A percentile compares a stretch with the other conserved stretches of the same genome.
Evolutionary conservation across 2,113 vertebrate species (phyloP).

Genomic region (Hemicordylus capensis): DNA sequence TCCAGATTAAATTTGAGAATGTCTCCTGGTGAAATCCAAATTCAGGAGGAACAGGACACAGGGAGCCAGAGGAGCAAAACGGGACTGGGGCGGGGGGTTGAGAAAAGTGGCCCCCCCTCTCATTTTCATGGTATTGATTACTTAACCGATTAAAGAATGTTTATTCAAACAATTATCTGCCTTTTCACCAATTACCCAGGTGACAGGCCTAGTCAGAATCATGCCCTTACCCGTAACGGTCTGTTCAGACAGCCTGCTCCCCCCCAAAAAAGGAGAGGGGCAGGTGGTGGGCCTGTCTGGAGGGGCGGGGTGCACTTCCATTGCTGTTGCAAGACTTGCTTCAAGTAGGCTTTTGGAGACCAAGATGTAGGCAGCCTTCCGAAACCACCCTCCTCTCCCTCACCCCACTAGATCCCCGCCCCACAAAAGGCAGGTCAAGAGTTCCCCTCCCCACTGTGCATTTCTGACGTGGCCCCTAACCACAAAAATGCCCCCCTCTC

Average conservation of each 20-base stretch:
- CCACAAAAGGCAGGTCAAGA: background rate
- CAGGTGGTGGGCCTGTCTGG: background rate
- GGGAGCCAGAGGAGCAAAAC: background rate
- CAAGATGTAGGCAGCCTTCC: too few species aligned
- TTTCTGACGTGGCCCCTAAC: too few species aligned
- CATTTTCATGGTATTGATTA: background rate
- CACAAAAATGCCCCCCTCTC: background rate
- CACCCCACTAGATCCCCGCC: background rate
- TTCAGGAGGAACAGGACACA: background rate
- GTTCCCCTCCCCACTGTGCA: too few species aligned
- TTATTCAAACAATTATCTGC: background rate
- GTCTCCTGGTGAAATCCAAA: background rate
- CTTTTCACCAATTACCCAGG: background rate
- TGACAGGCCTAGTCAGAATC: background rate
- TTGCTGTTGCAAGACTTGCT: background rate
- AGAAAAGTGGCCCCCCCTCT: too few species aligned
- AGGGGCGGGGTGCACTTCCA: background rate
- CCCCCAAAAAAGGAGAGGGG: background rate
- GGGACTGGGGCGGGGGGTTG: too few species aligned
- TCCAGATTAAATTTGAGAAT: background rate
- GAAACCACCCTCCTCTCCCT: background rate
- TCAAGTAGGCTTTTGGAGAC: too few species aligned
- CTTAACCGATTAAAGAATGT: background rate
- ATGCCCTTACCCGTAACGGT: too few species aligned
- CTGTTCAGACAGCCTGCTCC: background rate